Evolutionary conservation across 2,113 vertebrate species (phyloP), one percentile per base, ranked within the genome.

Genomic region (Equus przewalskii): DNA sequence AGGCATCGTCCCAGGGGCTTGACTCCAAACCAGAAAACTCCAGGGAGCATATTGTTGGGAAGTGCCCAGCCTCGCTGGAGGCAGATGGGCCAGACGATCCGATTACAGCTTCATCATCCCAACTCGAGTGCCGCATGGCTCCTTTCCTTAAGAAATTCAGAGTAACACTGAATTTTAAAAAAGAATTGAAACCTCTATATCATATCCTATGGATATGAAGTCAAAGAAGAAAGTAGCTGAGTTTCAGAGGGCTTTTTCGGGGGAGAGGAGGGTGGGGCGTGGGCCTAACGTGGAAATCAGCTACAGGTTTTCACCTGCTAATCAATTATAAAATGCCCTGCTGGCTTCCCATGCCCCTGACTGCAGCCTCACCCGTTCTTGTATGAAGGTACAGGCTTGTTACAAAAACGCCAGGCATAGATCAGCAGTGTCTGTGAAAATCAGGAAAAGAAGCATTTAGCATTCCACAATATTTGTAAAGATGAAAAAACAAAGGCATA

Each of bases 11-110:
- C 78, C 78, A 36, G 33, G 81, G 85, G 67, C 60, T 93, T 65
- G 49, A 95, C 89, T 96, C 60, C 22, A 65, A 90, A 90, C 78
- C 75, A 70, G 91, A 62, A 88, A 88, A 92, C 91, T 56, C 69
- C 10, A 2, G 67, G 58, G 73, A 86, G 5, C 28, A 19, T 41
- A 76, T 51, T 83, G 92, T 49, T 70, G 79, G 91, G 67, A 96
- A 83, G 14, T 46, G 30, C 65, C 84, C 44, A 19, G 51, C 10
- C 15, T 73, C 0, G 0, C 93, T 89, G n/a, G 54, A 97, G 80
- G 65, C 54, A 33, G n/a, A 24, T 0, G 21, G 82, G 26, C 36
- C 93, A 86, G 76, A 78, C 67, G 79, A 85, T 46, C 60, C n/a
- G 30, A 82, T 93, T 62, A 83, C 2, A 11, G 36, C 46, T 88